Base-by-base conservation (phyloP, 2,888 invertebrate genomes). In the Tetranychus piercei region DNA sequence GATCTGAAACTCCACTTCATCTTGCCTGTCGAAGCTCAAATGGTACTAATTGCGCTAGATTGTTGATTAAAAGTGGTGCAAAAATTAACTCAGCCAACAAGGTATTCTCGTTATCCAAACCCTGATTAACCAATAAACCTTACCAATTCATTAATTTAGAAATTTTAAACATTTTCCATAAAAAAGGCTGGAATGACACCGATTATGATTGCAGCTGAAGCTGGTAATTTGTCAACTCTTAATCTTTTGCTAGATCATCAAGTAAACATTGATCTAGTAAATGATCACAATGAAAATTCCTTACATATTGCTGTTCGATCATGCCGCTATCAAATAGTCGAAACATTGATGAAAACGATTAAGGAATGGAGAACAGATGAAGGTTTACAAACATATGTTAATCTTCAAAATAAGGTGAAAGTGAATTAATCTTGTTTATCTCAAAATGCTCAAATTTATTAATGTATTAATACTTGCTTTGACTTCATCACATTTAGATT, bases 41-140 rank as follows among this genome's bases (percentile, higher is more conserved):
- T 80, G 92, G 92, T 6, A 91, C 92, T 81, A 88, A 90, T 80
- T 99, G 97, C 83, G 96, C 94, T 6, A 87, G 96, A 79, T 96
- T 99, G 95, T 85, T 99, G 77, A 85, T 99, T 65, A 99, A 99
- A 83, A 95, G 95, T 5, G 99, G 99, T 0, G 97, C 97, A 9
- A 91, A 94, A 76, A 93, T 96, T 1, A 97, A 99, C 84, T 88
- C 95, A 77, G 88, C 90, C 3, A 95, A 94, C 76, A 92, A 94
- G 82, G 71, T 71, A 11, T 23, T 20, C 1, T 69, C 5, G 1
- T 4, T 1, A 34, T 34, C 3, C 34, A 4, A 4, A 4, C 34
- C 0, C 34, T 34, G 34, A 34, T 5, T 34, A 3, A 34, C 5
- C 34, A 34, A 0, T 34, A 34, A 34, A 5, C 34, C 34, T 34